phyloP scores from a whole-genome alignment of 1,140 invertebrate genomes.

The Drusus annulatus region DNA sequence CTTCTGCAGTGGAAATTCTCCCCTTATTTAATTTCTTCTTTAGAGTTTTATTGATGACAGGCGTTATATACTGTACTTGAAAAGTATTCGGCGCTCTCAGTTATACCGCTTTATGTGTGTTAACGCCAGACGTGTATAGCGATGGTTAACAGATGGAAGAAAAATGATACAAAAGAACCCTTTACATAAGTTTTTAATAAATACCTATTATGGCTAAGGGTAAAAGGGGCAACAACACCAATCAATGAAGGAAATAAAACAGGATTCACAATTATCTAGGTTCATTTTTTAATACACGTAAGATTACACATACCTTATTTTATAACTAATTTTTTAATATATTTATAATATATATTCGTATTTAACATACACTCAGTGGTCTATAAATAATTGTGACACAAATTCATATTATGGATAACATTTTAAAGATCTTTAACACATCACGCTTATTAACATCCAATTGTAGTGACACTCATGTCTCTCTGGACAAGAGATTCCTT shows the following conservation, averaged over 20 bases:
- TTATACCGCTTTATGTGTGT: too few species aligned
- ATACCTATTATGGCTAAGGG: too few species aligned
- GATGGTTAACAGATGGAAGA: too few species aligned
- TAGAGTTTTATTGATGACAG: too few species aligned
- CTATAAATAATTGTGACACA: conserved; percentile 55
- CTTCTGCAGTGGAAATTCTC: too few species aligned
- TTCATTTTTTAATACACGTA: conserved; percentile 60
- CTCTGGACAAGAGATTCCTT: conserved; percentile 34
- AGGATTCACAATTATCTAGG: conserved; percentile 57
- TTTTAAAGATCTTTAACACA: conserved; percentile 48
- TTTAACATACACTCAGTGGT: conserved; percentile 56
- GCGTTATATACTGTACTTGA: too few species aligned
- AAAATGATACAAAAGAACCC: too few species aligned
- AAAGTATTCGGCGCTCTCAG: too few species aligned
- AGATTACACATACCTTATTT: conserved; percentile 59
- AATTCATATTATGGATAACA: conserved; percentile 47
- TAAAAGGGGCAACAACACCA: background rate
- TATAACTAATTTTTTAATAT: conserved; percentile 55
- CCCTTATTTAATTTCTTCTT: too few species aligned
- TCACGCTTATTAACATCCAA: conserved; percentile 35
- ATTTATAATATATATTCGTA: conserved; percentile 55
- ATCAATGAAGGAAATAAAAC: conserved; percentile 35
- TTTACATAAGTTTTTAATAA: too few species aligned
- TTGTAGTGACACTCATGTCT: conserved; percentile 34
- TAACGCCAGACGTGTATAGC: too few species aligned